A percentile compares a stretch with the other conserved stretches of the same genome.
Conservation (phyloP, 2,113 vertebrate species). For the Calonectris borealis region DNA sequence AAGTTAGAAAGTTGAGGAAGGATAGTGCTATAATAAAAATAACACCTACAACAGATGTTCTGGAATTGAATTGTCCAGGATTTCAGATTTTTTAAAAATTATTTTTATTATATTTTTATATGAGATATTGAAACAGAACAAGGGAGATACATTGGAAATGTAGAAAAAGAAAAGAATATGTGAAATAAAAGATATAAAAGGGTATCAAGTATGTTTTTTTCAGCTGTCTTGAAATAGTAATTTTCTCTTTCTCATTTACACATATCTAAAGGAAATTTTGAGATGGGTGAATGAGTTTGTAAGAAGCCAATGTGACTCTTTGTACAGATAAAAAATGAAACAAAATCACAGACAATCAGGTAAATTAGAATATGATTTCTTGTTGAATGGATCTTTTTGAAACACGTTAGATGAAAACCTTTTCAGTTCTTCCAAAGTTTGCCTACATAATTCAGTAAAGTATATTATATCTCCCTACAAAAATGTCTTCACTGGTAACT, state of each 20-base stretch:
- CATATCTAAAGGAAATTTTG: not conserved
- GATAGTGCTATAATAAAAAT: not conserved
- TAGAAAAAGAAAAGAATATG: not conserved
- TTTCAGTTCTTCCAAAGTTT: not conserved
- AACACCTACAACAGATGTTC: not conserved
- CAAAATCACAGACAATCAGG: not conserved
- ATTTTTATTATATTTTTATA: not conserved
- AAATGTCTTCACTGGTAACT: not conserved
- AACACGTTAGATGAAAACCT: fast-evolving
- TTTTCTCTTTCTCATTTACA: not conserved
- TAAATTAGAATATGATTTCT: not conserved
- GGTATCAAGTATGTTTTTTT: not conserved
- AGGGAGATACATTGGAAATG: not conserved
- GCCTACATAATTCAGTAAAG: not conserved
- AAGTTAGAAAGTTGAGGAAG: not conserved
- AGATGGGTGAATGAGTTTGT: not conserved
- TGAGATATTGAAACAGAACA: not conserved
- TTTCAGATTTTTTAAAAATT: not conserved
- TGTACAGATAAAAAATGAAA: not conserved
- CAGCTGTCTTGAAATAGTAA: not conserved
- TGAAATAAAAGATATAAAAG: not conserved
- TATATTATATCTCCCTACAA: not conserved
- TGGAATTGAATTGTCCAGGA: not conserved
- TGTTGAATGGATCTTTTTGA: not conserved
- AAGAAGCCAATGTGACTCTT: not conserved